Evolutionary conservation across 2,888 invertebrate species (phyloP).

Genomic region (Tetragonisca angustula): DNA sequence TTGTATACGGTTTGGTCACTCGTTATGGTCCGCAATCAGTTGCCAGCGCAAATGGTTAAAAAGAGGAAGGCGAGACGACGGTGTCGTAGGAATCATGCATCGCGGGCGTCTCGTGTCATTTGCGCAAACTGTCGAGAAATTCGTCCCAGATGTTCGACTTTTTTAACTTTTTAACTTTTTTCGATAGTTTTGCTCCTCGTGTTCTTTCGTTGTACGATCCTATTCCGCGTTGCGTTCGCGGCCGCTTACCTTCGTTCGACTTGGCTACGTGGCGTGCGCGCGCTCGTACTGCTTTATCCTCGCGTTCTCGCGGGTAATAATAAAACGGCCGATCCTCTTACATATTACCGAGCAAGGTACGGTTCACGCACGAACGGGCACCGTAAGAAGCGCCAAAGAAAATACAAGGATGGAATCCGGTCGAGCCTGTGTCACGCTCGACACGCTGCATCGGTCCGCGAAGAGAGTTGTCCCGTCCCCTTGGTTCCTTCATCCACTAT

Average conservation of each 20-base stretch:
- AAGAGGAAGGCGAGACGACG: background rate
- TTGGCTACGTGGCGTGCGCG: background rate
- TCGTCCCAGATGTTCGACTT: background rate
- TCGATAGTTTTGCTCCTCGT: background rate
- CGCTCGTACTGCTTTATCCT: constrained; percentile 15
- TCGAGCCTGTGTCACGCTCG: constrained; percentile 69
- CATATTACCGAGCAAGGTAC: constrained; percentile 61
- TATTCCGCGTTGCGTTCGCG: background rate
- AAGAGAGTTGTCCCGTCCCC: background rate
- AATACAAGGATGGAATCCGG: constrained; percentile 72
- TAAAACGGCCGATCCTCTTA: constrained; percentile 71
- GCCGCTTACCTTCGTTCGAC: constrained; percentile 11
- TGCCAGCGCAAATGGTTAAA: too few relatives aligned
- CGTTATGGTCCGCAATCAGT: too few relatives aligned
- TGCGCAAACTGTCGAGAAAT: constrained; percentile 3
- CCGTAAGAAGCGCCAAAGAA: constrained; percentile 64
- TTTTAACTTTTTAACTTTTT: background rate
- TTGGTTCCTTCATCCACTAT: background rate
- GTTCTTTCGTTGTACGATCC: background rate
- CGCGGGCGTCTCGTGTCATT: constrained; percentile 1
- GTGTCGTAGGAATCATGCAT: constrained; percentile 13
- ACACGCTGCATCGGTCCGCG: constrained; percentile 52
- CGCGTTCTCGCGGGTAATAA: constrained; percentile 69
- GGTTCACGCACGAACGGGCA: constrained; percentile 76
- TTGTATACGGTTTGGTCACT: too few relatives aligned